Base-by-base conservation (phyloP, 2,797 vertebrate species). In the Erpetoichthys calabaricus region DNA sequence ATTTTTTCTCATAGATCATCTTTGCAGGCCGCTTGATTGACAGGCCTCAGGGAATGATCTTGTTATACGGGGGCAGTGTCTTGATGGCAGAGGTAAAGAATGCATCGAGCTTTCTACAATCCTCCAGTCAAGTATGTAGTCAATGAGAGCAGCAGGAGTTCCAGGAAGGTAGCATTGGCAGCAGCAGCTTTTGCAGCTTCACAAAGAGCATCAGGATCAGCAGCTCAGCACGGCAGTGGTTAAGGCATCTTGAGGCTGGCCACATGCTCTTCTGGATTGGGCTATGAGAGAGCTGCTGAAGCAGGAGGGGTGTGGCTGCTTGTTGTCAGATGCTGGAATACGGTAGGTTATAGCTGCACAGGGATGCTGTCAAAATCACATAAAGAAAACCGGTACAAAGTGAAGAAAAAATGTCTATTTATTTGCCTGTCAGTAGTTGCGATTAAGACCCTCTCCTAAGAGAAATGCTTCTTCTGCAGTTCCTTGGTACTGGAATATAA, bases 251-350 rank as follows among this genome's bases (percentile, higher is more conserved):
- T 76, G 69, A 68, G 70, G 65, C 74, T 72, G 76, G 72, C 75
- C 73, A 73, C 64, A 53, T 65, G 63, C 67, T 64, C 61, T 44
- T 72, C 62, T 60, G 61, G 67, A 67, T 58, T 3, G 44, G 43
- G 42, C 6, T 7, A 25, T 8, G 5, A 49, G 47, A n/a, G 47
- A 4, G n/a, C 5, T 4, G 5, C 7, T 49, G 47, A n/a, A 49
- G 45, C n/a, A 41, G 49, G 57, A 71, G 71, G 67, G 79, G 79
- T 74, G 80, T 75, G 74, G 79, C 73, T 62, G 55, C 49, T 47
- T 56, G 71, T 65, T 65, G 71, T 81, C 80, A 75, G 75, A 64
- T 70, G 73, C 64, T 73, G 70, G 71, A 57, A 64, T 62, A 58
- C 25, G 2, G 25, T 25, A 25, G 25, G 25, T 25, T 25, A 25